Base-by-base conservation (phyloP, 2,888 invertebrate species). In the Alcis repandata region DNA sequence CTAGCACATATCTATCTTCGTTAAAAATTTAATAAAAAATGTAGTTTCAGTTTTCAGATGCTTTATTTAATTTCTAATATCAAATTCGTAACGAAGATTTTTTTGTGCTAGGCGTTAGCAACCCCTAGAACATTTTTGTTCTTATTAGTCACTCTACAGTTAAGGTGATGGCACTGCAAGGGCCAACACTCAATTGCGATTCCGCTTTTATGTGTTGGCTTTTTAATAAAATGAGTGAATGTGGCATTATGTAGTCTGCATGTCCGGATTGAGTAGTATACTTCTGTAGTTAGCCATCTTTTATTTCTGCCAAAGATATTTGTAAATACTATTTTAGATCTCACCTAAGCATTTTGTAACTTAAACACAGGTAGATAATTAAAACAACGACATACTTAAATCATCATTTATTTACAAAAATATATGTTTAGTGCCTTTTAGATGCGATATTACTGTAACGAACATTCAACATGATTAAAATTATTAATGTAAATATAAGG, bases 381-480 rank as follows among this genome's bases (percentile, higher is more conserved):
- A 68, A 79, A 72, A 71, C 56, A 75, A 63, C 61, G 43, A 71
- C 60, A 70, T 76, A 78, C 73, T 80, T 79, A 74, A 80, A 83
- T 80, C 72, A 85, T 82, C 76, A 78, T 91, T 91, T 92, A 92
- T 91, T 91, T 91, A 92, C 91, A 92, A 92, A 91, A 92, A 89
- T 91, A 91, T 82, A 75, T 83, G 65, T 82, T 79, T 81, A 82
- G 78, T 81, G 81, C 77, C 79, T 82, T 79, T 79, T 72, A 27
- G 63, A 82, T 82, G 74, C 79, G 76, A 74, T 78, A 80, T 82
- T 75, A 78, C 76, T 74, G 75, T 78, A 77, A 78, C 79, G 75
- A 82, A 84, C 84, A 85, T 85, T 85, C 20, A 87, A 88, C 89
- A 84, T 89, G 85, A 88, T 89, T 88, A 75, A 74, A 78, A 77